phyloP scores from a whole-genome alignment of 2,113 vertebrate species.

The Microtus montanus region DNA sequence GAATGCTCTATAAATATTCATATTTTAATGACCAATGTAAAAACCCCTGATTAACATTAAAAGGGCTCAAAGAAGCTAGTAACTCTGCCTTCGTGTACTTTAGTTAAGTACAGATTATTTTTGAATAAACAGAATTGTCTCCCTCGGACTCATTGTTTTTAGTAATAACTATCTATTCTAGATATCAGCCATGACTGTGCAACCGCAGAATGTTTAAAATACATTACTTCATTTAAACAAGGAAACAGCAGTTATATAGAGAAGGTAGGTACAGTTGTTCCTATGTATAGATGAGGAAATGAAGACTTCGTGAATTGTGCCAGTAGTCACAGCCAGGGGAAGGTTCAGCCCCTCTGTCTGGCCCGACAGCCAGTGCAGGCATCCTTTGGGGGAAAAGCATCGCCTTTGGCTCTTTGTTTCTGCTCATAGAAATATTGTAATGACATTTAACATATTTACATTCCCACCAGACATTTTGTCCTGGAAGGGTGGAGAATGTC shows the following conservation, averaged over 20 bases:
- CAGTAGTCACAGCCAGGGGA: not conserved
- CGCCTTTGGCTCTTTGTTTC: not conserved
- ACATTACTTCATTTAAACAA: not conserved
- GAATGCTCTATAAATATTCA: conserved; percentile 55
- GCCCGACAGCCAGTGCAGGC: not conserved
- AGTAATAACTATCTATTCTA: not conserved
- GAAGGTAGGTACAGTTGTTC: not conserved
- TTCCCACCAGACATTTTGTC: conserved; percentile 64
- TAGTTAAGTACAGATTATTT: conserved; percentile 14
- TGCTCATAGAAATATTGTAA: conserved; percentile 54
- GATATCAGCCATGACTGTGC: not conserved
- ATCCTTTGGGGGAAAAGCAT: not conserved
- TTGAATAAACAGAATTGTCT: not conserved
- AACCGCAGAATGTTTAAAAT: not conserved
- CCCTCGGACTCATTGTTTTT: not conserved
- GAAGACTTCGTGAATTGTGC: not conserved
- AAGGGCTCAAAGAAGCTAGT: conserved; percentile 31
- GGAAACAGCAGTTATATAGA: not conserved
- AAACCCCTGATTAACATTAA: conserved; percentile 42
- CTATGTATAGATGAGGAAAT: not conserved
- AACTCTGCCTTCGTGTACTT: not conserved
- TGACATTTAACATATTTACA: conserved; percentile 65
- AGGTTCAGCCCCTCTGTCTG: not conserved
- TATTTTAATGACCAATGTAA: conserved; percentile 58
- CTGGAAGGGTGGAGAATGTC: conserved; percentile 22